Evolutionary conservation across 2,113 vertebrate species (phyloP), one percentile per base, ranked within the genome.

Genomic region (Megaleporinus macrocephalus): DNA sequence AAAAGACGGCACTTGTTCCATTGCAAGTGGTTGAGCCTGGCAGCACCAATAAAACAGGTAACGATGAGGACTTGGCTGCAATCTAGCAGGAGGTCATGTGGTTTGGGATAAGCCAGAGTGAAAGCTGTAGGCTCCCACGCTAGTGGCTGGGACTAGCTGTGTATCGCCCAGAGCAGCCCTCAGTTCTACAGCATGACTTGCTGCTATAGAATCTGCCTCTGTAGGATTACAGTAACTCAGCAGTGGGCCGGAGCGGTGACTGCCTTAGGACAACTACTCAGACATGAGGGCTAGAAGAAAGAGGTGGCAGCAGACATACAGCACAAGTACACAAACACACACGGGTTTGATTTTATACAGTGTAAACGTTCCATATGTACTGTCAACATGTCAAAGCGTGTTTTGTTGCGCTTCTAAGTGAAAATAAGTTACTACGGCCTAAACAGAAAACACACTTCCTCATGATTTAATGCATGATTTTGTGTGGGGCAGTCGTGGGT

Each of bases 201-300:
- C 72, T 77, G 76, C 78, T 79, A 44, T 85, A 86, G 79, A 81
- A 86, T 89, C 66, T 74, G 80, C 69, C 83, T 76, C 77, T 73
- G 83, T 53, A 53, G 55, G 82, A 88, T 79, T 81, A 83, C 79
- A 84, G 79, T 90, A 90, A 91, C 88, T 92, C 91, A 87, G 87
- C 88, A 89, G 82, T 76, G 15, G 12, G 57, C 61, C 24, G 73
- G 66, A 83, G 81, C 87, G 81, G 78, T 78, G 88, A 85, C 80
- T 66, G 70, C 86, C 86, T 85, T 77, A 73, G 82, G 89, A 86
- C 26, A 83, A 75, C 83, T 84, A 84, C 79, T 86, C 53, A 55
- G 83, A 78, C 87, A 87, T 71, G 55, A 68, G 65, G 87, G 75
- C 61, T 7, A 73, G 55, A n/a, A 24, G 36, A 63, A 27, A 62